These are phyloP conservation scores for Ommatoiulus sabulosus DNA, from an alignment of 2,888 invertebrate species.

Conservation along the genomic window DNA sequence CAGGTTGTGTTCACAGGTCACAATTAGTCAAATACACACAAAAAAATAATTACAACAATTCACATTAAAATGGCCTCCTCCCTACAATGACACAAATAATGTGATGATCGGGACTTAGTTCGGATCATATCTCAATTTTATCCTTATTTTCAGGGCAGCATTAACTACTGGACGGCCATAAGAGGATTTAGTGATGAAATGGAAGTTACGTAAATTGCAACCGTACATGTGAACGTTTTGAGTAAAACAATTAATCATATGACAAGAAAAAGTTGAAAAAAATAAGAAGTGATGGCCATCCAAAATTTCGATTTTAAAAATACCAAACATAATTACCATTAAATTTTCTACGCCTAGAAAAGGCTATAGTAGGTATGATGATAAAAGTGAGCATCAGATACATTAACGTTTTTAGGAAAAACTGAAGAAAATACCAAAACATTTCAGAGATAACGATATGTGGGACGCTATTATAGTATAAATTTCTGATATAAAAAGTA, in stretches of 20 bases:
- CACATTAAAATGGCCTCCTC: neutral
- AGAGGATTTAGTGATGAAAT: neutral
- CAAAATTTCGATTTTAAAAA: neutral
- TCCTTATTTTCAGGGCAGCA: neutral
- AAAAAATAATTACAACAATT: conserved; percentile 38
- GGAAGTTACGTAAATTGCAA: too few relatives aligned
- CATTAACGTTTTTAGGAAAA: neutral
- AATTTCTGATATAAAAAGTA: too few relatives aligned
- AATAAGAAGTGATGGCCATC: neutral
- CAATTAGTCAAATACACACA: conserved; percentile 32
- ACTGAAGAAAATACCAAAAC: neutral
- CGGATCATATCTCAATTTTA: neutral
- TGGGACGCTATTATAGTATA: too few relatives aligned
- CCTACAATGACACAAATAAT: neutral
- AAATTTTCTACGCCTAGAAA: too few relatives aligned
- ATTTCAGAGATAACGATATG: neutral
- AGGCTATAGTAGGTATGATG: too few relatives aligned
- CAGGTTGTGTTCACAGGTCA: conserved; percentile 32
- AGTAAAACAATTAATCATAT: neutral
- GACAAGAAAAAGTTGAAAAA: neutral
- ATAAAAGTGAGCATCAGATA: neutral
- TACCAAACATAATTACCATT: too few relatives aligned
- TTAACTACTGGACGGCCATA: neutral
- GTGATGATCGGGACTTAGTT: neutral
- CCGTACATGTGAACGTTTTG: neutral